Percentiles rank a stretch among this genome's conserved stretches.
Evolutionary conservation across 1,140 invertebrate genomes (phyloP).

Genomic region (Phymorhynchus buccinoides): DNA sequence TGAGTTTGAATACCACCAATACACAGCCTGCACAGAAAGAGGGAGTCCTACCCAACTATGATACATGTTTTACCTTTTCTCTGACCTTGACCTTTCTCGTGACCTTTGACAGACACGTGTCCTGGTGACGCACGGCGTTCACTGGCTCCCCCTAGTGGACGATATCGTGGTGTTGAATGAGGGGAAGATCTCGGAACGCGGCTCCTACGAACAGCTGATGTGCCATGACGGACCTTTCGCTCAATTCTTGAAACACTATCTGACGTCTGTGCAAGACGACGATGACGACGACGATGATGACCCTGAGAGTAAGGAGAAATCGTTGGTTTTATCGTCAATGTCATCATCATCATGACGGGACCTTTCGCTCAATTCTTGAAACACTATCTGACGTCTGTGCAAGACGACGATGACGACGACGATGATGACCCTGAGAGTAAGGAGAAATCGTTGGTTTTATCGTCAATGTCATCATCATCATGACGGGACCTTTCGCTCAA

Average conservation of each 20-base stretch:
- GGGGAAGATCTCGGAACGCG: conserved; percentile 65
- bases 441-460: no score
- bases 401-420: conserved; percentile 42
- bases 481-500: conserved; percentile 66
- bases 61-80: no score
- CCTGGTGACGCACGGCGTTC: conserved; percentile 70
- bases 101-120: conserved; percentile 60
- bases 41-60: no score
- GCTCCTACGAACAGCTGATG: conserved; percentile 66
- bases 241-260: conserved; percentile 51
- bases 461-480: no score
- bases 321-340: no score
- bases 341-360: no score
- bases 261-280: conserved; percentile 43
- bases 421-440: conserved; percentile 52
- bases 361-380: conserved; percentile 63
- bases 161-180: conserved; percentile 65
- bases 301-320: conserved; percentile 55
- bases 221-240: conserved; percentile 66
- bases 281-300: conserved; percentile 45
- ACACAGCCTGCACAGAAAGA: no score
- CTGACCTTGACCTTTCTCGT: no score
- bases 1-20: no score
- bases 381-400: conserved; percentile 37
- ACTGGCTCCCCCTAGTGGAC: conserved; percentile 69